Evolutionary conservation across 2,113 vertebrate genomes (phyloP), one percentile per base, ranked within the genome.

Genomic region (Petroica traversi): DNA sequence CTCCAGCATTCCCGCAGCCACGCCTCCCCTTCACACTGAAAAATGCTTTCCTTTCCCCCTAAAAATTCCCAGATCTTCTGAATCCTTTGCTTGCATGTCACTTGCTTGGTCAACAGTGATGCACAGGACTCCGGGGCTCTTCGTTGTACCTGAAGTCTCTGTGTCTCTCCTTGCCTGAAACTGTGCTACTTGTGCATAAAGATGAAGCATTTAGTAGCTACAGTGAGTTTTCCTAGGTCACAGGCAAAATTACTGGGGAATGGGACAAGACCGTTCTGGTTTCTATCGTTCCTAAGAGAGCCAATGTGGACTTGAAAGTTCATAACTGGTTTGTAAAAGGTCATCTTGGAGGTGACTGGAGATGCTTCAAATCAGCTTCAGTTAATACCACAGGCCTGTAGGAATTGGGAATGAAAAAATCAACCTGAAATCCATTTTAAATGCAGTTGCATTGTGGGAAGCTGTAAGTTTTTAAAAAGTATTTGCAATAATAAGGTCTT

Each of bases 1-100:
- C 17, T 12, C 2, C 8, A 4, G 17, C 6, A 1, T 3, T 0
- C 1, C 31, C 17, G 1, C 17, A 41, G 34, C 17, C 38, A n/a
- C 1, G 1, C 14, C 26, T 45, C n/a, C 55, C 55, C 24, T 28
- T 54, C 5, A 3, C 4, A 2, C 6, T 25, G 28, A 26, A 26
- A 75, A 12, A 6, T 61, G 17, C 38, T 76, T 61, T 38, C 5
- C 16, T 64, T 3, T 18, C 34, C 14, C 34, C 24, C 51, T 25
- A 58, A 49, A 43, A 78, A 14, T 5, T 36, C 16, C 17, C 13
- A 33, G 10, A 18, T 29, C 11, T 48, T 6, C 1, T 6, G 2
- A 17, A 34, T 52, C 7, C 19, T 31, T 72, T 73, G 7, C 2
- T 43, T 76, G n/a, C 2, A 4, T 10, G 11, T 72, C 36, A 6